phyloP scores from a whole-genome alignment of 2,797 vertebrate genomes.

The Furcifer pardalis region DNA sequence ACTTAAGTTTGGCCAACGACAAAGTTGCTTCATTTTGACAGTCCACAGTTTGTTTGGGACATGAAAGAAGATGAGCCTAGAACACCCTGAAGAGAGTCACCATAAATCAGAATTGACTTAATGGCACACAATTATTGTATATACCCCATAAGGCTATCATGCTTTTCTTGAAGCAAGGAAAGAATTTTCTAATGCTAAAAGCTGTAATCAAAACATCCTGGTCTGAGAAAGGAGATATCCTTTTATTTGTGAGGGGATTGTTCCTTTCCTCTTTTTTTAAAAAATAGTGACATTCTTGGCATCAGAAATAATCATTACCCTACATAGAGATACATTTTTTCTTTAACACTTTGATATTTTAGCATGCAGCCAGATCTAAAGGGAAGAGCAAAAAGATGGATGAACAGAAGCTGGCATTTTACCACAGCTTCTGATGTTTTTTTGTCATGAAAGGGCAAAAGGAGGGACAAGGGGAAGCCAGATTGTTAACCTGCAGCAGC shows the following conservation, averaged over 20 bases:
- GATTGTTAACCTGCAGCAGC: slow-evolving; percentile 72
- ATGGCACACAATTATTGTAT: too few species aligned
- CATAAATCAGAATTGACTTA: too few species aligned
- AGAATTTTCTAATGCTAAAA: not conserved
- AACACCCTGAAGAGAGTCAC: too few species aligned
- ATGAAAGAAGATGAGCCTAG: too few species aligned
- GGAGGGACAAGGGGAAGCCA: slow-evolving; percentile 54
- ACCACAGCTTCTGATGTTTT: slow-evolving; percentile 24
- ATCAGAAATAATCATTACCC: slow-evolving; percentile 7
- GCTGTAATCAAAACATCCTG: not conserved
- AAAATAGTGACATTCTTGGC: not conserved
- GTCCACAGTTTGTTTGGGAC: too few species aligned
- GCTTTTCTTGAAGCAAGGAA: not conserved
- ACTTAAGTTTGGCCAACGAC: too few species aligned
- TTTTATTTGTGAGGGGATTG: not conserved
- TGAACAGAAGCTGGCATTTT: slow-evolving; percentile 29
- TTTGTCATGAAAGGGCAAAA: slow-evolving; percentile 54
- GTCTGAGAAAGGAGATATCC: not conserved
- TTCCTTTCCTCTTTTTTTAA: not conserved
- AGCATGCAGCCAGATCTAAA: not conserved
- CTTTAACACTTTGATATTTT: slow-evolving; percentile 20
- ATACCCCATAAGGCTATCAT: not conserved
- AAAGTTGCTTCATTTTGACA: too few species aligned
- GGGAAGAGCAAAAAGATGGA: slow-evolving; percentile 27
- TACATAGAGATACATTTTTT: not conserved